Base-by-base conservation (phyloP, 2,888 invertebrate species). In the Diarsia dahlii region DNA sequence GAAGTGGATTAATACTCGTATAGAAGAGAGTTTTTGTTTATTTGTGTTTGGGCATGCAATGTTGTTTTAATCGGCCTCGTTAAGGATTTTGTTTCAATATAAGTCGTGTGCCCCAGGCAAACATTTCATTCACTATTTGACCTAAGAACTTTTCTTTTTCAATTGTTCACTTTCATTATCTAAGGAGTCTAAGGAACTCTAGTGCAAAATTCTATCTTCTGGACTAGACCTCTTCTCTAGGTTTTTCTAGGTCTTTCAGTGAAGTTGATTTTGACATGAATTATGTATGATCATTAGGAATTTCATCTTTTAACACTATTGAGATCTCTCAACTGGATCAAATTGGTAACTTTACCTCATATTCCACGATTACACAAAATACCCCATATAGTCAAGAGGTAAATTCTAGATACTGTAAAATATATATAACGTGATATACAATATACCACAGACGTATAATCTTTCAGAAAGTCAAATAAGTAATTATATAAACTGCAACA, bases 401-500 rank as follows among this genome's bases (percentile, higher is more conserved):
- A 18, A 4, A 34, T 54, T 63, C 20, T 54, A 75, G n/a, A 63
- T 63, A 74, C 46, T 46, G 18, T 62, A n/a, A 45, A 60, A 60
- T 39, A 73, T 18, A 3, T 52, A 52, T 62, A 74, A 46, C 34
- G 13, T 56, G 77, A 68, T 23, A 76, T 18, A 62, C 28, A 76
- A 63, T 68, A 68, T 63, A 76, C 52, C 23, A 67, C 6, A 76
- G 46, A 13, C 45, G n/a, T 65, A 76, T 76, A 54, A 78, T 78
- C 48, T 77, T 78, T 78, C 58, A 78, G 70, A 65, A 48, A 65
- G 60, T 23, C 58, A 64, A 62, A 79, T 67, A 79, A 62, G 72
- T 67, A 79, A 64, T 71, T 66, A 63, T 66, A 71, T 34, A 78
- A 63, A 79, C 28, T 78, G 48, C 58, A 54, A 66, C 58, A 78